Conservation (phyloP, 2,113 vertebrate species). For the Emberiza fucata region DNA sequence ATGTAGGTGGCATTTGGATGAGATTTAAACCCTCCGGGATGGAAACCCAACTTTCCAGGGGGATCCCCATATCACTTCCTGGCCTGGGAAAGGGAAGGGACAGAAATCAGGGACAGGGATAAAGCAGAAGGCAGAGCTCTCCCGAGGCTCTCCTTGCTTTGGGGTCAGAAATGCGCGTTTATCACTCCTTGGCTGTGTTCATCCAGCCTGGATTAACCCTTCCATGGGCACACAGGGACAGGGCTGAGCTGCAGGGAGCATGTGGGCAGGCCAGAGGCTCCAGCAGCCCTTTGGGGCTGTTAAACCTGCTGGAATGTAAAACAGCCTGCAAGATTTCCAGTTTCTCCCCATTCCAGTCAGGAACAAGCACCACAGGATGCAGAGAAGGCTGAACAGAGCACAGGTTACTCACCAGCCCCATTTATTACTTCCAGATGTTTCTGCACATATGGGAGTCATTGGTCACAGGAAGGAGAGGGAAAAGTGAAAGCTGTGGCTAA, state of each 20-base stretch:
- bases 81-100: neutral
- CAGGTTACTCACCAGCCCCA: neutral
- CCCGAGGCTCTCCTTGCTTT: neutral
- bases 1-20: accelerated
- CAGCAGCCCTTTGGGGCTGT: neutral
- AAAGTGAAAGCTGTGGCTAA: neutral
- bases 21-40: neutral
- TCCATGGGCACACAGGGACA: accelerated
- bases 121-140: neutral
- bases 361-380: accelerated
- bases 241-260: neutral
- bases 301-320: neutral
- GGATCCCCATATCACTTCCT: neutral
- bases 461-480: neutral
- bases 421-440: constrained; percentile 21
- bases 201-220: neutral
- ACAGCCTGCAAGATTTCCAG: neutral
- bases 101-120: neutral
- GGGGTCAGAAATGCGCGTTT: neutral
- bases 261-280: neutral
- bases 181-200: accelerated
- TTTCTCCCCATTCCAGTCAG: neutral
- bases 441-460: neutral
- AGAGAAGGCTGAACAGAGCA: neutral
- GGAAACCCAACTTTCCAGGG: neutral